A percentile compares a stretch with the other conserved stretches of the same genome.
These are phyloP conservation scores for Cantharis rufa DNA, from an alignment of 2,888 invertebrate genomes.

Conservation along the genomic window DNA sequence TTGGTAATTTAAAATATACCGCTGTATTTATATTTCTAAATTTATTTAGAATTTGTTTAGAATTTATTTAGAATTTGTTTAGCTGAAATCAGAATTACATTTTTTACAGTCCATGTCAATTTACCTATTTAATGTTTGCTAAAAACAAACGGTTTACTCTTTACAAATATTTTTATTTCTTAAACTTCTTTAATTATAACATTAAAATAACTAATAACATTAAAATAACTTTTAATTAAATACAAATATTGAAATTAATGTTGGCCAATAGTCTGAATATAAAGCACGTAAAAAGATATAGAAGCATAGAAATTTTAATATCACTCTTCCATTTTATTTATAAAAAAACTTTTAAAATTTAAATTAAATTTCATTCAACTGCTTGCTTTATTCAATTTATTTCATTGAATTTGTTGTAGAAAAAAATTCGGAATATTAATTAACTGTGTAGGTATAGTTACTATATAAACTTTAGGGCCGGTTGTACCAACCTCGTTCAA, in stretches of 20 bases:
- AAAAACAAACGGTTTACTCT: not conserved
- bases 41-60: too few species aligned
- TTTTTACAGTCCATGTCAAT: not conserved
- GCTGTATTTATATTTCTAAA: not conserved
- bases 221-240: not conserved
- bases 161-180: not conserved
- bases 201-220: not conserved
- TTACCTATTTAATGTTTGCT: not conserved
- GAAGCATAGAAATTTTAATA: not conserved
- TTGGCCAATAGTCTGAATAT: not conserved
- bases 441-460: too few species aligned
- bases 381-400: not conserved
- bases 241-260: not conserved
- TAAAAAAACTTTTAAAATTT: not conserved
- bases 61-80: not conserved
- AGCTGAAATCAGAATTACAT: not conserved
- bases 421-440: too few species aligned
- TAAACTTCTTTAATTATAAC: not conserved
- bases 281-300: not conserved
- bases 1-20: not conserved
- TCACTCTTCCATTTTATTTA: not conserved
- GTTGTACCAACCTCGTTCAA: too few species aligned
- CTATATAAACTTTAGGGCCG: too few species aligned
- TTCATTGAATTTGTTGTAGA: too few species aligned
- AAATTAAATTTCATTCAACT: not conserved